Conservation (phyloP, 2,888 invertebrate species). For the Homarus gammarus region DNA sequence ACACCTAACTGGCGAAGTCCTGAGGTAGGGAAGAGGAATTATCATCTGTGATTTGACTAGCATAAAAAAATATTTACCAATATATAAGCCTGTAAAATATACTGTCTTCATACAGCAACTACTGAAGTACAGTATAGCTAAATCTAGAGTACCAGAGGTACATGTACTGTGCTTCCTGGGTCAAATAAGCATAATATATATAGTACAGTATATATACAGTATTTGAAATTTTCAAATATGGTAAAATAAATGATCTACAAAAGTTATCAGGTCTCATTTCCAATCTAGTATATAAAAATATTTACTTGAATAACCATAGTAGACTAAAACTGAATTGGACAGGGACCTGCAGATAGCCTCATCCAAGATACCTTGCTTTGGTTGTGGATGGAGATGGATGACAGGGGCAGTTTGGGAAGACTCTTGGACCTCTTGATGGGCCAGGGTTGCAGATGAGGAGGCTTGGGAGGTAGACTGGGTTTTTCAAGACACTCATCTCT, state of each 20-base stretch:
- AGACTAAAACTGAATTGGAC: slow-evolving; percentile 19
- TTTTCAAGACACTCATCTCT: slow-evolving; percentile 5
- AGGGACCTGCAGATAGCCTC: slow-evolving; percentile 51
- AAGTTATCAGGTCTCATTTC: slow-evolving; percentile 27
- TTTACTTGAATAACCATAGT: background rate
- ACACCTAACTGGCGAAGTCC: slow-evolving; percentile 56
- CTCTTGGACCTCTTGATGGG: slow-evolving; percentile 64
- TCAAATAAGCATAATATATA: background rate
- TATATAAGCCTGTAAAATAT: background rate
- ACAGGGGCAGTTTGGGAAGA: slow-evolving; percentile 59
- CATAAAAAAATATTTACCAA: slow-evolving; percentile 14
- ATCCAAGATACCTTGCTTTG: slow-evolving; percentile 66
- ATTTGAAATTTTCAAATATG: background rate
- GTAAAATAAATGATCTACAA: slow-evolving; percentile 6
- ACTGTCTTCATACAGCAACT: background rate
- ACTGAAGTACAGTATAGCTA: background rate
- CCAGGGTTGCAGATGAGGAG: slow-evolving; percentile 52
- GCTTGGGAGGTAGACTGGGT: slow-evolving; percentile 58
- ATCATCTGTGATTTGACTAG: slow-evolving; percentile 28
- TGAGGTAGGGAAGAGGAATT: slow-evolving; percentile 46
- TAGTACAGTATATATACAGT: background rate
- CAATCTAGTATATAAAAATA: slow-evolving; percentile 14
- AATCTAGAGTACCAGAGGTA: background rate
- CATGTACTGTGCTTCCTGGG: slow-evolving; percentile 5
- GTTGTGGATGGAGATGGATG: slow-evolving; percentile 57